Evolutionary conservation across 2,888 invertebrate genomes (phyloP), one percentile per base, ranked within the genome.

Genomic region (Ormia ochracea): DNA sequence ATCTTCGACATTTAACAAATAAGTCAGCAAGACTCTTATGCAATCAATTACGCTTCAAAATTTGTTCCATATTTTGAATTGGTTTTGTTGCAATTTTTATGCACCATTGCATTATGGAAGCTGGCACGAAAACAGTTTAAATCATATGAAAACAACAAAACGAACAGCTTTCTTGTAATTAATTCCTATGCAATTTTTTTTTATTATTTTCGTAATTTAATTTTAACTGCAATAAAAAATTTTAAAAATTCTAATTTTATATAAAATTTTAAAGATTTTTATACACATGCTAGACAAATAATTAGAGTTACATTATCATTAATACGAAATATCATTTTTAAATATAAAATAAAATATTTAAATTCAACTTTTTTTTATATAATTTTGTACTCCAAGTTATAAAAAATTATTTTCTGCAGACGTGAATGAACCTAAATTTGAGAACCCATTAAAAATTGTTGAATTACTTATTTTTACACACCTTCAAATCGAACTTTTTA

Each of bases 1-100:
- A 69, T 76, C 61, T 76, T 69, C 54, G 69, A 61, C 43, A 68
- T 43, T 68, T 58, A 75, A 59, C 59, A 68, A 75, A 43, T 21
- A 28, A 54, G 41, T 36, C 31, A 52, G 54, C 59, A 54, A 54
- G 21, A 38, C 31, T 59, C 38, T 70, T 31, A 41, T 50, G 59
- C 38, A 70, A 41, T 23, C 38, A 59, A 59, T 70, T 59, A 21
- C 50, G 14, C 52, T 52, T 2, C 21, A 38, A 21, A 23, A 14
- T 61, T 61, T 61, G 41, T 43, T 12, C 43, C 72, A 72, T 33
- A 43, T 72, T 72, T 70, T 28, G 1, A 38, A 28, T 43, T 7
- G 5, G 9, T 26, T 50, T 41, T 41, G 10, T 50, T 50, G 26
- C 17, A 50, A 26, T 26, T 48, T 23, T 48, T 19, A 31, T 17